Conservation (phyloP, 2,888 invertebrate genomes). For the Andrena trimmerana region DNA sequence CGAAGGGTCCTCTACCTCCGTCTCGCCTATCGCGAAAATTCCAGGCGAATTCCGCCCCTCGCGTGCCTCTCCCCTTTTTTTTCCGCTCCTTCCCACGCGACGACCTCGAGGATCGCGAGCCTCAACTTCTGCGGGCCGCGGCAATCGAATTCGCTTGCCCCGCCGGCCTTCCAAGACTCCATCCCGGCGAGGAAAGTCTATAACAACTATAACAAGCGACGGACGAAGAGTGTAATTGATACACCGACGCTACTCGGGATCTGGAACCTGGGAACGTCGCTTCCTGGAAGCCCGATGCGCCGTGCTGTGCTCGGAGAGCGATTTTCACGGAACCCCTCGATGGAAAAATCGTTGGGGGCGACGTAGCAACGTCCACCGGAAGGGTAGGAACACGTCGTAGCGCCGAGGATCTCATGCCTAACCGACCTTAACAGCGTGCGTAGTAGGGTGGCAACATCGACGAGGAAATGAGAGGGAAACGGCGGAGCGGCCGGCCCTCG, state of each 20-base stretch:
- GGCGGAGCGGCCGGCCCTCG: slow-evolving; percentile 17
- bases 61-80: slow-evolving; percentile 12
- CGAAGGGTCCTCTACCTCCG: slow-evolving; percentile 75
- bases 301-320: neutral
- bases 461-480: slow-evolving; percentile 52
- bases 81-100: neutral
- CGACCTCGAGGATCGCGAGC: neutral
- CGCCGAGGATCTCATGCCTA: slow-evolving; percentile 62
- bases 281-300: slow-evolving; percentile 1
- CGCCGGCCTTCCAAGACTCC: too few relatives aligned
- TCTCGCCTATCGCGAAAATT: slow-evolving; percentile 65
- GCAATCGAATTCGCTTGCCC: too few relatives aligned
- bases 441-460: slow-evolving; percentile 43
- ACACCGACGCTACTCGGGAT: neutral
- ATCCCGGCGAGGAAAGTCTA: too few relatives aligned
- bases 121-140: neutral
- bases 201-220: too few relatives aligned
- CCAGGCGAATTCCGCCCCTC: slow-evolving; percentile 64
- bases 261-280: neutral
- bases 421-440: slow-evolving; percentile 68
- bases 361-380: neutral
- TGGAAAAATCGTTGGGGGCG: neutral
- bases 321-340: neutral
- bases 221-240: neutral
- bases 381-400: slow-evolving; percentile 14